These are phyloP conservation scores for Serilophus lunatus DNA, from an alignment of 2,113 vertebrate genomes.

Conservation along the genomic window DNA sequence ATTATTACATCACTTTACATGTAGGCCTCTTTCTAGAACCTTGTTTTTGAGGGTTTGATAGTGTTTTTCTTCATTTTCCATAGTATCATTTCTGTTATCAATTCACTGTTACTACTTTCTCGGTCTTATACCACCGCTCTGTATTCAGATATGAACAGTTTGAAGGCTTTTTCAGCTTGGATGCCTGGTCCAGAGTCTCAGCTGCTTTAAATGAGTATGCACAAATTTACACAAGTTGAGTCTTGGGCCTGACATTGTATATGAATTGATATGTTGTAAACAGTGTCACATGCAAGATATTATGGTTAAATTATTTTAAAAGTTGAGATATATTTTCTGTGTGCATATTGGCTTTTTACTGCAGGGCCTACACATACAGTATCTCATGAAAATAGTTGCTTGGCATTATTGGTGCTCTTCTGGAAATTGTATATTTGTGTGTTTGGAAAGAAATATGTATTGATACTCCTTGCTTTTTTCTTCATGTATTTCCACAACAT, in stretches of 20 bases:
- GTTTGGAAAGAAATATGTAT: conserved; percentile 64
- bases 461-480: conserved; percentile 41
- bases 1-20: conserved; percentile 60
- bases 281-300: conserved; percentile 65
- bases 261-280: conserved; percentile 68
- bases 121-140: conserved; percentile 27
- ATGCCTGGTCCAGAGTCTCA: conserved; percentile 24
- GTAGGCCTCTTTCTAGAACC: conserved; percentile 56
- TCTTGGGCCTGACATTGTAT: conserved; percentile 37
- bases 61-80: conserved; percentile 10
- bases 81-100: conserved; percentile 45
- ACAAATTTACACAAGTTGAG: conserved; percentile 9
- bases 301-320: conserved; percentile 81
- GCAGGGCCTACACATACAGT: conserved; percentile 67
- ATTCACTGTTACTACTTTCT: conserved; percentile 37
- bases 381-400: conserved; percentile 67
- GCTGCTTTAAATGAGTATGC: conserved; percentile 10
- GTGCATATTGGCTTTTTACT: conserved; percentile 73
- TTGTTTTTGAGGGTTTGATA: neutral
- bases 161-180: conserved; percentile 59
- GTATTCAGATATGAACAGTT: conserved; percentile 59
- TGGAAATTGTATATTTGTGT: conserved; percentile 70
- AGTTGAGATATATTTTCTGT: conserved; percentile 78
- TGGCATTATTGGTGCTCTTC: conserved; percentile 66
- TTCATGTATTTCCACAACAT: conserved; percentile 63